phyloP scores from a whole-genome alignment of 2,888 invertebrate species.

The Chelonus formosanus region DNA sequence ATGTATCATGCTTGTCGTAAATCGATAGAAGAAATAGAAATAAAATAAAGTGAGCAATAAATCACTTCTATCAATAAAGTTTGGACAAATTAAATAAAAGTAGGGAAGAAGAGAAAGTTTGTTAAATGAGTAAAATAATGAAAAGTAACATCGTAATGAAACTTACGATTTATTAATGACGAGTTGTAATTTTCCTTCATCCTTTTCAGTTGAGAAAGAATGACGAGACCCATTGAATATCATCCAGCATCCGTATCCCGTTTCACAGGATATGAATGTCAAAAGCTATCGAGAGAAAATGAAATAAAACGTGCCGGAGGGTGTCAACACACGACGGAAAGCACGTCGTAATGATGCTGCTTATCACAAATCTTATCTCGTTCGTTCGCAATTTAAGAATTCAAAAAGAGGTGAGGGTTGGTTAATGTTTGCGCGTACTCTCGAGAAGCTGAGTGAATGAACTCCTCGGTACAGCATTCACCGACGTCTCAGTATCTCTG shows the following conservation, averaged over 20 bases:
- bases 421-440: conserved; percentile 18
- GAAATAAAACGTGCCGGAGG: conserved; percentile 1
- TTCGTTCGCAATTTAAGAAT: not conserved
- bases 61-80: not conserved
- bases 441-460: not conserved
- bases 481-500: conserved; percentile 22
- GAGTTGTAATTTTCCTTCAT: conserved; percentile 5
- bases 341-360: not conserved
- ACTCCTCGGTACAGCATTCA: conserved; percentile 28
- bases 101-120: not conserved
- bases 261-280: conserved; percentile 1
- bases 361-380: conserved; percentile 16
- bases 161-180: conserved; percentile 14
- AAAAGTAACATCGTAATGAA: not conserved
- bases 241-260: conserved; percentile 19
- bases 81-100: not conserved
- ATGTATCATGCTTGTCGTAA: too few species aligned
- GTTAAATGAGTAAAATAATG: not conserved
- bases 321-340: not conserved
- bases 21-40: not conserved
- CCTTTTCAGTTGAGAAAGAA: not conserved
- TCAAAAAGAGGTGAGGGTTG: not conserved
- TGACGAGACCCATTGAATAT: conserved; percentile 15
- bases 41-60: not conserved
- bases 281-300: not conserved